Evolutionary conservation across 2,113 vertebrate genomes (phyloP), one percentile per base, ranked within the genome.

Genomic region (Cacatua alba): DNA sequence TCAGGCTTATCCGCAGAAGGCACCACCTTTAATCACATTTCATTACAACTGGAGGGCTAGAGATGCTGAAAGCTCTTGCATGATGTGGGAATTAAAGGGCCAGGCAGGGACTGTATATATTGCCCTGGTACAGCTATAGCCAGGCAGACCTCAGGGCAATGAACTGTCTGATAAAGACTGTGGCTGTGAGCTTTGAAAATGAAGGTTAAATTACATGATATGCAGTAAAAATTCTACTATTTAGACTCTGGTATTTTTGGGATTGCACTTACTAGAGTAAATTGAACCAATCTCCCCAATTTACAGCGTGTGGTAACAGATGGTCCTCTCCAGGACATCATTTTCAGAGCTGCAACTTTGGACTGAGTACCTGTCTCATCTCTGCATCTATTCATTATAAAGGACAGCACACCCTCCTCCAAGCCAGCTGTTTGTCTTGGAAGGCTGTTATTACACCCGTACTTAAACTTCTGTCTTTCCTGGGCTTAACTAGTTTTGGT

Each of bases 21-120:
- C 90, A 95, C 87, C 82, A 82, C 90, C 78, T 96, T 94, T 96
- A 94, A 94, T 95, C 90, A 94, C 82, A 74, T 53, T 85, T 92
- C 82, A 74, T 90, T 93, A 88, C 78, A 94, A 24, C 59, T n/a
- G 67, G 31, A 90, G 53, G 31, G 70, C 67, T 93, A 86, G 41
- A 83, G 79, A 70, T 53, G 75, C 90, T 86, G 93, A 75, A 86
- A 92, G 81, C 94, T 86, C 55, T 65, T 0, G 1, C 79, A 17
- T 77, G 78, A 49, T 77, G 84, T 46, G 49, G 70, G 75, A 95
- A 80, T 92, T 95, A 94, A 94, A 96, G 95, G 81, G 91, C 65
- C 84, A 95, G 81, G 17, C 62, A 82, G 81, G 43, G 39, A 37
- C 25, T 84, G 55, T 21, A 51, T 37, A 9, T 46, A 13, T 43